These are phyloP conservation scores for Hymenopus coronatus DNA, from an alignment of 2,888 invertebrate genomes.

Conservation along the genomic window DNA sequence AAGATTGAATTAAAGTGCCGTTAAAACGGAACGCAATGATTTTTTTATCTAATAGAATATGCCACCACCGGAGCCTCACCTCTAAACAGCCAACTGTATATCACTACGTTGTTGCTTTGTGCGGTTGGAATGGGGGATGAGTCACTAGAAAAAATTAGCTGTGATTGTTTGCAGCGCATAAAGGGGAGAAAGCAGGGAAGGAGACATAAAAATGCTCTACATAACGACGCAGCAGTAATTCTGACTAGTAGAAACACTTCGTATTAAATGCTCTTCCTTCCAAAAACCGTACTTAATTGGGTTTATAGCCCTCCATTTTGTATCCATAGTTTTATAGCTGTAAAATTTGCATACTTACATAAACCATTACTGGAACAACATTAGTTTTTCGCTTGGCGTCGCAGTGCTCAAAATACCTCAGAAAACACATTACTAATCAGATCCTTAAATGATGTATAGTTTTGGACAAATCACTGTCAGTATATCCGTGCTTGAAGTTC, in stretches of 20 bases:
- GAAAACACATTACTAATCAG: no score
- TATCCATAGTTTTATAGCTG: background rate
- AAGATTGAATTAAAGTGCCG: conserved; percentile 39
- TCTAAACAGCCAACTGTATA: conserved; percentile 26
- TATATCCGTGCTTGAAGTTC: no score
- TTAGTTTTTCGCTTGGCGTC: no score
- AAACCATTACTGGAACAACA: background rate
- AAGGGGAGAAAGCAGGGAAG: background rate
- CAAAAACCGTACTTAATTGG: background rate
- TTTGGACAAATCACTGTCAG: no score
- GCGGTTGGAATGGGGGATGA: background rate
- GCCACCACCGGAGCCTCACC: conserved; percentile 3
- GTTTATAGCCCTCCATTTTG: no score
- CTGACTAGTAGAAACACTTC: no score
- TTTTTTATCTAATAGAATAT: conserved; percentile 33
- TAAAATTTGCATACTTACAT: background rate
- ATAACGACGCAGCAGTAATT: no score
- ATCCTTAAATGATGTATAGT: no score
- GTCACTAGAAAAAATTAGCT: conserved; percentile 28
- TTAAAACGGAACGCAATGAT: conserved; percentile 34
- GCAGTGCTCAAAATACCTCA: no score
- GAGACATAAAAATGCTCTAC: background rate
- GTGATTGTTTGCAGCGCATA: conserved; percentile 23
- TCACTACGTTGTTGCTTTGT: conserved; percentile 17
- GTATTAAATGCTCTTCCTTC: background rate